Percentiles rank a stretch among this genome's conserved stretches.
Conservation (phyloP, 2,797 vertebrate species). For the Anguilla marmorata region DNA sequence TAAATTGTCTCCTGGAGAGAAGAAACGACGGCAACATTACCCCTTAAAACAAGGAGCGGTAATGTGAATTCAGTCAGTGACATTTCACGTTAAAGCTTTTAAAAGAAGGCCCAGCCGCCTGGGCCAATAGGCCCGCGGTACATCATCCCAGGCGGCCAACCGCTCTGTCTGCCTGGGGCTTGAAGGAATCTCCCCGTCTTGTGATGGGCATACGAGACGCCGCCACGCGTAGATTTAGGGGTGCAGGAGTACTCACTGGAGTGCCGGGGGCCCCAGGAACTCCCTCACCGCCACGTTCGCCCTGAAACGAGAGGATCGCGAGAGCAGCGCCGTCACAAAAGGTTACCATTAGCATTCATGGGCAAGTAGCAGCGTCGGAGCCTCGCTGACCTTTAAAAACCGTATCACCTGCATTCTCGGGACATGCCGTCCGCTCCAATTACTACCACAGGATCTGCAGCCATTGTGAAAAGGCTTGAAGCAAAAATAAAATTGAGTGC, state of each 20-base stretch:
- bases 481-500: constrained; percentile 6
- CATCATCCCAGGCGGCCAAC: neutral
- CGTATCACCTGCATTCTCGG: constrained; percentile 33
- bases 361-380: constrained; percentile 52
- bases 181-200: constrained; percentile 12
- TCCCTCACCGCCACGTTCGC: constrained; percentile 67
- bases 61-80: constrained; percentile 25
- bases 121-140: neutral
- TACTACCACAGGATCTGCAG: neutral
- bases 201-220: constrained; percentile 22
- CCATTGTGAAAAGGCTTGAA: constrained; percentile 8
- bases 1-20: constrained; percentile 2
- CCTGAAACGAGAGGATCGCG: constrained; percentile 62
- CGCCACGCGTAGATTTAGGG: constrained; percentile 55
- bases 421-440: neutral
- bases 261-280: constrained; percentile 63
- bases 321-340: constrained; percentile 49
- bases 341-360: constrained; percentile 69
- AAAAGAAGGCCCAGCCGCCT: neutral
- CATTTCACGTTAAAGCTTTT: constrained; percentile 17
- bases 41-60: constrained; percentile 23
- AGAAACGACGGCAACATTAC: constrained; percentile 11
- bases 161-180: neutral
- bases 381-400: constrained; percentile 66
- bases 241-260: constrained; percentile 59